Conservation (phyloP, 2,113 vertebrate species). For the Oxyura jamaicensis region DNA sequence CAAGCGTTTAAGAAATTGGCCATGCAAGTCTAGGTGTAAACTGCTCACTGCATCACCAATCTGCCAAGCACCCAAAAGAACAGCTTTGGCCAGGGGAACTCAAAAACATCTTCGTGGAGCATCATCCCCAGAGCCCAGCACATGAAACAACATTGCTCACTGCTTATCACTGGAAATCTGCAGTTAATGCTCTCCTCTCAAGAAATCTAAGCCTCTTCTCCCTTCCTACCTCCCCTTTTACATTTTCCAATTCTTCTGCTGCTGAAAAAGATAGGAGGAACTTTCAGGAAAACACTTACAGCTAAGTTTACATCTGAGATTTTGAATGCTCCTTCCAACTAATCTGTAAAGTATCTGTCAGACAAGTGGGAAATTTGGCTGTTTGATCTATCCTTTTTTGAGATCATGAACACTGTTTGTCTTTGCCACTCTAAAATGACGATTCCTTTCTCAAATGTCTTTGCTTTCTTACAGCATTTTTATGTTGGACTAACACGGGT, state of each 20-base stretch:
- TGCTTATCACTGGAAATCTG: conserved; percentile 10
- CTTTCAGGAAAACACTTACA: not conserved
- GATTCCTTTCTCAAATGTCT: not conserved
- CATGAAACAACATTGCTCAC: not conserved
- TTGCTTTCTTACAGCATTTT: not conserved
- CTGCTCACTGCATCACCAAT: not conserved
- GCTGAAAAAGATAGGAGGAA: not conserved
- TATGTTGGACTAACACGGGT: not conserved
- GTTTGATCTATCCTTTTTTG: not conserved
- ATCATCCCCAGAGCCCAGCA: conserved; percentile 13
- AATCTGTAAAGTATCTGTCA: not conserved
- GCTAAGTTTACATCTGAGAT: not conserved
- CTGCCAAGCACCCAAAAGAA: not conserved
- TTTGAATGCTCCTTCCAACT: not conserved
- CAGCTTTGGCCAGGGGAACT: not conserved
- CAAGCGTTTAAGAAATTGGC: not conserved
- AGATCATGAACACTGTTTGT: not conserved
- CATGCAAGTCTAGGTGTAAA: not conserved
- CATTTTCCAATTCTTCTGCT: not conserved
- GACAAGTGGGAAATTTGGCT: not conserved
- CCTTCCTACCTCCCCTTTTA: not conserved
- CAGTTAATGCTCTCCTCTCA: conserved; percentile 2
- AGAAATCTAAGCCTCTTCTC: not conserved
- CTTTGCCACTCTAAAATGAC: not conserved
- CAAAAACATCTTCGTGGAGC: not conserved